phyloP scores from a whole-genome alignment of 2,888 invertebrate species.

The Crepidodera aurea region DNA sequence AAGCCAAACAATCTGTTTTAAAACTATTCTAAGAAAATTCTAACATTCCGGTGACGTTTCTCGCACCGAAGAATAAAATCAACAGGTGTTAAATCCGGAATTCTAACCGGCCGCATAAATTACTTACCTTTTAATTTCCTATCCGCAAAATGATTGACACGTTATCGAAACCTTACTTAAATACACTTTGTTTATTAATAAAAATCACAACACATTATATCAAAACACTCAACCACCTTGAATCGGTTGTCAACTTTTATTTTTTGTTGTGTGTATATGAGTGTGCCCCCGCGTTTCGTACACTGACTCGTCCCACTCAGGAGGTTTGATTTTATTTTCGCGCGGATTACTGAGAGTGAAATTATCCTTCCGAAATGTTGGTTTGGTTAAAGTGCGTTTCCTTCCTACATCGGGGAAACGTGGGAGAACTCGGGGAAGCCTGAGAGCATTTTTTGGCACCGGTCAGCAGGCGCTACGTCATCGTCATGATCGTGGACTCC shows the following conservation, averaged over 20 bases:
- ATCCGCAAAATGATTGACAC: background rate
- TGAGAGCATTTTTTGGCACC: constrained; percentile 35
- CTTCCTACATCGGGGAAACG: constrained; percentile 28
- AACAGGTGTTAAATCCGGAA: too few relatives aligned
- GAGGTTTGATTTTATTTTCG: constrained; percentile 38
- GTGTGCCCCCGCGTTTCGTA: constrained; percentile 31
- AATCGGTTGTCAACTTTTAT: constrained; percentile 17
- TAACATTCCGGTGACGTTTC: too few relatives aligned
- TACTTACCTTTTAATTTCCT: too few relatives aligned
- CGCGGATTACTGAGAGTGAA: constrained; percentile 23
- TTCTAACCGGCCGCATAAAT: too few relatives aligned
- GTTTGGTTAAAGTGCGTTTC: constrained; percentile 22
- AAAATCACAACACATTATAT: constrained; percentile 16
- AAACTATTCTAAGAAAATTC: too few relatives aligned
- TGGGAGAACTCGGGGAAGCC: background rate
- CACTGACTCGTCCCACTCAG: constrained; percentile 37
- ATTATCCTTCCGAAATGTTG: constrained; percentile 17
- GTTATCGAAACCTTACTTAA: constrained; percentile 4
- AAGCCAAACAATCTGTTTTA: too few relatives aligned
- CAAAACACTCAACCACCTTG: constrained; percentile 25
- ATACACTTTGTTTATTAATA: background rate
- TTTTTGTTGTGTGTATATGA: constrained; percentile 18
- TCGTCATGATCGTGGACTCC: constrained; percentile 28
- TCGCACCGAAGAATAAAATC: too few relatives aligned
- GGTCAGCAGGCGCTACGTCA: constrained; percentile 26